Conservation (phyloP, 2,888 invertebrate genomes). For the Morpho achilles region DNA sequence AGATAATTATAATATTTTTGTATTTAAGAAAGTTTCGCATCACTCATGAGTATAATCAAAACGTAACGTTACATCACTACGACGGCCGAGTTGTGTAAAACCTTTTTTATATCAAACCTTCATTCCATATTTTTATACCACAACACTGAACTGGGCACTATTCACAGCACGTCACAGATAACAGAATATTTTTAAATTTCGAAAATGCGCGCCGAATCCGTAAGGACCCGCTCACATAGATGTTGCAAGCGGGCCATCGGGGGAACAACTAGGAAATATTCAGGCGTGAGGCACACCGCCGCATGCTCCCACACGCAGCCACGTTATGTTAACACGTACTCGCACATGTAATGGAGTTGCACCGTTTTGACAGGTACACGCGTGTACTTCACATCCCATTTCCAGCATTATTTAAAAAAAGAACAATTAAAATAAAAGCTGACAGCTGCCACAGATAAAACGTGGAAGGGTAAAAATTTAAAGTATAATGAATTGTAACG, state of each 20-base stretch:
- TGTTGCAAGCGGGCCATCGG: constrained; percentile 73
- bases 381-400: constrained; percentile 42
- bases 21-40: constrained; percentile 27
- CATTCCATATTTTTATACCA: constrained; percentile 33
- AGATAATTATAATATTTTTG: constrained; percentile 27
- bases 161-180: constrained; percentile 33
- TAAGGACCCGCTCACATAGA: constrained; percentile 73
- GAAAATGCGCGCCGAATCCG: constrained; percentile 60
- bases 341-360: constrained; percentile 45
- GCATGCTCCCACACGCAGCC: constrained; percentile 36
- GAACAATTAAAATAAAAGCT: constrained; percentile 1
- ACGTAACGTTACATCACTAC: constrained; percentile 37
- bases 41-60: constrained; percentile 20
- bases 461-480: background rate
- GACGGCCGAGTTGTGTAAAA: constrained; percentile 35
- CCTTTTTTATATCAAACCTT: constrained; percentile 33
- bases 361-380: constrained; percentile 63
- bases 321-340: constrained; percentile 34
- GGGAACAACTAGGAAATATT: constrained; percentile 76
- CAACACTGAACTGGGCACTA: constrained; percentile 37
- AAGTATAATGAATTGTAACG: constrained; percentile 5
- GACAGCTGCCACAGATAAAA: background rate
- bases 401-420: constrained; percentile 4
- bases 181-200: constrained; percentile 38
- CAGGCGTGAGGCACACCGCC: constrained; percentile 52